Percentiles rank a stretch among this genome's conserved stretches.
These are phyloP conservation scores for Artibeus jamaicensis DNA, from an alignment of 2,797 vertebrate species.

Conservation along the genomic window DNA sequence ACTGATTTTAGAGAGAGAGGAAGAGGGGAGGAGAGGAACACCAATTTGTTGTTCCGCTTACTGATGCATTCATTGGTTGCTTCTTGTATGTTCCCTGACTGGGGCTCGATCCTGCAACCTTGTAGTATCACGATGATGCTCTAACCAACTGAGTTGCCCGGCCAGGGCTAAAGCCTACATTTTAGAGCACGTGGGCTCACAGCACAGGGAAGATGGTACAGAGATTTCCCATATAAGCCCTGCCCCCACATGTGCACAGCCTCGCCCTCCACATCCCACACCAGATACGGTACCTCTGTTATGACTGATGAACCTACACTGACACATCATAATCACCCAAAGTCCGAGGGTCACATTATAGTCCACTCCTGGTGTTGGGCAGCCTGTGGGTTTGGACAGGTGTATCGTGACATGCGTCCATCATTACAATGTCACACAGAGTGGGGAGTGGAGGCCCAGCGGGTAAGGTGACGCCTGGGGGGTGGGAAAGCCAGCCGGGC, in stretches of 20 bases:
- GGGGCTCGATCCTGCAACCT: neutral
- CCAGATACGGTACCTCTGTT: neutral
- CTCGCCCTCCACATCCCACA: too few relatives aligned
- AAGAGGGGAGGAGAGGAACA: neutral
- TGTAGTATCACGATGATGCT: neutral
- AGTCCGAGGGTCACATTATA: neutral
- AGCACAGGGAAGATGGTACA: neutral
- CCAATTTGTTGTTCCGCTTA: neutral
- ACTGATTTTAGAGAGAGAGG: neutral
- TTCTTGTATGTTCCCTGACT: neutral
- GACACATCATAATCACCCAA: neutral
- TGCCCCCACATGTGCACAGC: neutral
- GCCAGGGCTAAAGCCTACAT: neutral
- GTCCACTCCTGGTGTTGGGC: neutral
- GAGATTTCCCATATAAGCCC: neutral
- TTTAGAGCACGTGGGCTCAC: neutral
- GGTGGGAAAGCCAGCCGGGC: neutral
- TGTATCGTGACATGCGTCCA: too few relatives aligned
- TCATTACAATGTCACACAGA: neutral
- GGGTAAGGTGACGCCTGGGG: neutral
- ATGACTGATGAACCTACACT: neutral
- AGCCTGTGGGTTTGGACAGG: neutral
- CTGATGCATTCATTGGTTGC: neutral
- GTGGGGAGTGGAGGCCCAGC: neutral
- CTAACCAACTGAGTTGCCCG: neutral